Evolutionary conservation across 2,113 vertebrate species (phyloP), one percentile per base, ranked within the genome.

Genomic region (Steatornis caripensis): DNA sequence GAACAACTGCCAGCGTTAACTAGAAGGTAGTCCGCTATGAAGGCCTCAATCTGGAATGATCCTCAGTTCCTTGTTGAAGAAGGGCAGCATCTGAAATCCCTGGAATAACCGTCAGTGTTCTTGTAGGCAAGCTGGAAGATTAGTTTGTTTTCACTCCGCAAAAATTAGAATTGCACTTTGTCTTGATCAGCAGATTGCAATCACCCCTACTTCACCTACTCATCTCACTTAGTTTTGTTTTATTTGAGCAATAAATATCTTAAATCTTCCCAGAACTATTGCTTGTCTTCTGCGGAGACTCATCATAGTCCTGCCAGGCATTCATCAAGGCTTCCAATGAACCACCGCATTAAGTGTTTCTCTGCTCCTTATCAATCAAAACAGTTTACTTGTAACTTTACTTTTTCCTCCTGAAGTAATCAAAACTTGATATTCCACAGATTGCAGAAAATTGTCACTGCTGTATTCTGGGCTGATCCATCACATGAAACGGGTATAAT

Each of bases 321-420:
- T 97, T 92, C 81, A 95, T 97, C 91, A 97, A 84, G 53, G 43
- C 39, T 95, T 95, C 72, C 76, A 77, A 3, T 49, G 80, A 97
- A 32, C 82, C 85, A 77, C 75, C 5, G 8, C 71, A 24, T 95
- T 74, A 93, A 94, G 91, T 48, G 80, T 93, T 95, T 89, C 87
- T 92, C 91, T 89, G 89, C 70, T 97, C 34, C 93, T 91, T 95
- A 95, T 95, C 97, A 92, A 62, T 96, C 96, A 95, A 90, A 96
- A 93, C 95, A 95, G 84, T 95, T 96, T 97, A 90, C 95, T 94
- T 94, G 57, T 24, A 93, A 95, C 84, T 97, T 97, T 76, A 84
- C 90, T 97, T 95, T 91, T 89, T 65, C 58, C 62, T 89, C 74
- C 87, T 61, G 78, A 85, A 95, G 89, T 87, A 95, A 96, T 95